phyloP scores from a whole-genome alignment of 2,113 vertebrate genomes.

The Turdus rufiventris region DNA sequence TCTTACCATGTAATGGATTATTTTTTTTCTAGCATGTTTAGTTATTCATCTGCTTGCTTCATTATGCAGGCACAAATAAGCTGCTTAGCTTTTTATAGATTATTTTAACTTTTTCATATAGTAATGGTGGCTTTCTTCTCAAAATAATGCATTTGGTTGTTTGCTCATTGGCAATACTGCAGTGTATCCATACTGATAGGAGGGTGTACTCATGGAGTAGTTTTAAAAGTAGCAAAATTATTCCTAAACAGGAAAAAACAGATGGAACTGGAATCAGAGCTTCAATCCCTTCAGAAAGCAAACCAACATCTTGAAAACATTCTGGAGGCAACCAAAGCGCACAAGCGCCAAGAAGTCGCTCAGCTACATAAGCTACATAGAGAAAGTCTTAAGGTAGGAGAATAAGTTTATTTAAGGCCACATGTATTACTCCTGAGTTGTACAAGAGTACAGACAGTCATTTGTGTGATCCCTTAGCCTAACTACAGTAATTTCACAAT shows the following conservation, averaged over 20 bases:
- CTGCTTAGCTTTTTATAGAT: neutral
- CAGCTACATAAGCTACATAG: constrained; percentile 90
- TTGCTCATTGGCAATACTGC: neutral
- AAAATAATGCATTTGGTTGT: neutral
- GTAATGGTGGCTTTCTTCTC: neutral
- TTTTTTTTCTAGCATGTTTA: constrained; percentile 17
- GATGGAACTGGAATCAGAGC: constrained; percentile 87
- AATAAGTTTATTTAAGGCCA: neutral
- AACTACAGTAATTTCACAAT: no score
- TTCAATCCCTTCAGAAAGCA: constrained; percentile 87
- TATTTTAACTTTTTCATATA: neutral
- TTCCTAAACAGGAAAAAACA: constrained; percentile 82
- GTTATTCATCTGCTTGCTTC: constrained; percentile 27
- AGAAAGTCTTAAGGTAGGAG: constrained; percentile 88
- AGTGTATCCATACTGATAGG: neutral
- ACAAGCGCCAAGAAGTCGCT: constrained; percentile 86
- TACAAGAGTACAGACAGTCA: neutral
- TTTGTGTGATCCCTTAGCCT: neutral
- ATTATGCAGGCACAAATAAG: constrained; percentile 32
- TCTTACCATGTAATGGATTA: constrained; percentile 6
- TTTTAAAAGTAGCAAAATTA: neutral
- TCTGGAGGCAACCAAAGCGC: constrained; percentile 88
- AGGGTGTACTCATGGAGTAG: neutral
- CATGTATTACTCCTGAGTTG: neutral
- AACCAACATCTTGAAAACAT: constrained; percentile 93